A percentile compares a stretch with the other conserved stretches of the same genome.
phyloP scores from a whole-genome alignment of 2,797 vertebrate species.

The Epinephelus awoara region DNA sequence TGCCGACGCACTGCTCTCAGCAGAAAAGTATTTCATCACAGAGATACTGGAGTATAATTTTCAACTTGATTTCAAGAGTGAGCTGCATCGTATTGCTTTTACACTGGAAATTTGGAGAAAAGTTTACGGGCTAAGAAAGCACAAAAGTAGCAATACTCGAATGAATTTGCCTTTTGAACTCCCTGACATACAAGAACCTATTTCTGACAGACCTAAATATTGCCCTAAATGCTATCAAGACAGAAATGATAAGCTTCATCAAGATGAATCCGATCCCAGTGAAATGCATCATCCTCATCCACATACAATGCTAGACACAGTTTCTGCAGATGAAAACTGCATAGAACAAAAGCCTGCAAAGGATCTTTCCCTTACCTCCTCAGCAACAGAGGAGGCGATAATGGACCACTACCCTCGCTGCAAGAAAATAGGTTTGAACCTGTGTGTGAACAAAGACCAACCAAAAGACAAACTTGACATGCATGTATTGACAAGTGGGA shows the following conservation, averaged over 20 bases:
- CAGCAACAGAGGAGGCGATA: conserved; percentile 1
- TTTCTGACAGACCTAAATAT: neutral
- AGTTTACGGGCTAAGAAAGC: accelerated
- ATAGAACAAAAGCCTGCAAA: neutral
- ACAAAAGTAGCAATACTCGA: accelerated
- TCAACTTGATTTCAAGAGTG: conserved; percentile 30
- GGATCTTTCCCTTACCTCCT: neutral
- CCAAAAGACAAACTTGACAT: conserved; percentile 26
- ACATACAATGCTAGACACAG: neutral
- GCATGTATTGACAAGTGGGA: neutral
- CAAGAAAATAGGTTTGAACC: conserved; percentile 40
- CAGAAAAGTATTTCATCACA: conserved; percentile 32
- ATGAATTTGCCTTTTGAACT: conserved; percentile 30
- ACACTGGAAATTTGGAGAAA: neutral
- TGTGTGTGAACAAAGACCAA: conserved; percentile 24
- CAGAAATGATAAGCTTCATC: neutral
- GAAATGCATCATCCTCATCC: neutral
- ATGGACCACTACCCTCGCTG: conserved; percentile 1
- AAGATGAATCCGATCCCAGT: neutral
- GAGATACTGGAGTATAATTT: conserved; percentile 59
- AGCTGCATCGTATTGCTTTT: conserved; percentile 15
- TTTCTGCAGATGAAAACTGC: neutral
- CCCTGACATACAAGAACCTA: neutral
- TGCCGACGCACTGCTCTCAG: conserved; percentile 10
- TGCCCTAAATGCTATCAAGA: conserved; percentile 49